These are phyloP conservation scores for Florisuga fusca DNA, from an alignment of 2,797 vertebrate species.

Conservation along the genomic window DNA sequence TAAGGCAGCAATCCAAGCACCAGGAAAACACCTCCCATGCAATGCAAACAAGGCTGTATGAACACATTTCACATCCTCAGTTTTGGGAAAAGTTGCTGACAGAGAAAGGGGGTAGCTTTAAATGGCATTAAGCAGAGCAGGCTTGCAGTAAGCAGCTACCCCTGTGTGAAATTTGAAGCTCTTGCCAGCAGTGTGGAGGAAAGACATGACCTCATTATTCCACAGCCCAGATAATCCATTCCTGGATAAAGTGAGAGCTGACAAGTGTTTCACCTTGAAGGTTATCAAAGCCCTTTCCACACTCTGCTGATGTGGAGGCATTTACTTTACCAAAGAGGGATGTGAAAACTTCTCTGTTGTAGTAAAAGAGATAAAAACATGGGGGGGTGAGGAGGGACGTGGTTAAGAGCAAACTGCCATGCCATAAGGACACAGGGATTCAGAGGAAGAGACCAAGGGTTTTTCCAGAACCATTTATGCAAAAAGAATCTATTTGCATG, in stretches of 20 bases:
- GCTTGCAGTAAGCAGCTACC: neutral
- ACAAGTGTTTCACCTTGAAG: slow-evolving; percentile 59
- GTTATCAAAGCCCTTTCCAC: slow-evolving; percentile 64
- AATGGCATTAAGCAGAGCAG: neutral
- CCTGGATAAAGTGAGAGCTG: slow-evolving; percentile 61
- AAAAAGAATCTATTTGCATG: neutral
- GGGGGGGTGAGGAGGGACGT: too few species aligned
- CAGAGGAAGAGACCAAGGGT: neutral
- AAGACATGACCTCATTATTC: slow-evolving; percentile 67
- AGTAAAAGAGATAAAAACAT: neutral
- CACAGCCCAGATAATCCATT: slow-evolving; percentile 57
- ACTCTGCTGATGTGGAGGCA: slow-evolving; percentile 7
- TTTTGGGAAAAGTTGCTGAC: neutral
- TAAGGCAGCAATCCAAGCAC: neutral
- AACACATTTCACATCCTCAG: neutral
- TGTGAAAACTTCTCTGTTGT: slow-evolving; percentile 22
- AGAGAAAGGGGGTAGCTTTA: slow-evolving; percentile 10
- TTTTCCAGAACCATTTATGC: neutral
- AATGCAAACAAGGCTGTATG: fast-evolving
- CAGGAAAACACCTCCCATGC: neutral
- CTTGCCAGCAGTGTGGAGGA: slow-evolving; percentile 27
- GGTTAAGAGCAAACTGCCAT: neutral
- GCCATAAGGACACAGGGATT: neutral
- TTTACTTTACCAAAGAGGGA: slow-evolving; percentile 34
- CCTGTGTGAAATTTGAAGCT: slow-evolving; percentile 46